Base-by-base conservation (phyloP, 2,888 invertebrate species). In the Melitaea athalia region DNA sequence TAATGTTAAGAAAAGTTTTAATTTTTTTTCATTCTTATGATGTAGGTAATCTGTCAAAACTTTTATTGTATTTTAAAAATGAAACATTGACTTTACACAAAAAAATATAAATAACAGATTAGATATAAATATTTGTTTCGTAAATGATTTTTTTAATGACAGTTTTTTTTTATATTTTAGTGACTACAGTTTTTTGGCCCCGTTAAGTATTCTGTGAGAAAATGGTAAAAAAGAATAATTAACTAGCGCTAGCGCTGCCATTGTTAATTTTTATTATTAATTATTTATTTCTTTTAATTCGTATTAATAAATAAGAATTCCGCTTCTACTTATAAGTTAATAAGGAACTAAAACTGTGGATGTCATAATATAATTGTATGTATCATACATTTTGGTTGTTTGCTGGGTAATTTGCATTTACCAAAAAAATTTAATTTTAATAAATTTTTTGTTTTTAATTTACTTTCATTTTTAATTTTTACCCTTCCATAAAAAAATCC, bases 401-500 rank as follows among this genome's bases (percentile, higher is more conserved):
- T 86, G 78, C 78, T 88, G 85, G 87, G 87, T 90, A 89, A 88
- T 77, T 85, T 86, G 91, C 92, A 92, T 92, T 91, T 92, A 92
- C 91, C 92, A 92, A 91, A 91, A 91, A 87, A 84, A 80, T 12
- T 24, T 24, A 12, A 86, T 85, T 86, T 85, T 83, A 83, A 81
- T 85, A 67, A 55, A 49, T 64, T 70, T 70, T 70, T 70, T 64
- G 63, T 67, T 70, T 69, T 67, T 67, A 45, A 67, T 60, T 45
- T n/a, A 31, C 7, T 49, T 14, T 64, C 10, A 3, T 63, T 64
- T 61, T 64, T 70, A 55, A 45, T 66, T 59, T 52, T 43, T 11
- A 33, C 15, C 55, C 50, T 50, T 31, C 24, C 11, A 12, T 8
- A 31, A 24, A 12, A 15, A 43, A 43, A 59, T 33, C 6, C 3